A percentile compares a stretch with the other conserved stretches of the same genome.
Evolutionary conservation across 2,113 vertebrate genomes (phyloP).

Genomic region (Mustela lutreola): DNA sequence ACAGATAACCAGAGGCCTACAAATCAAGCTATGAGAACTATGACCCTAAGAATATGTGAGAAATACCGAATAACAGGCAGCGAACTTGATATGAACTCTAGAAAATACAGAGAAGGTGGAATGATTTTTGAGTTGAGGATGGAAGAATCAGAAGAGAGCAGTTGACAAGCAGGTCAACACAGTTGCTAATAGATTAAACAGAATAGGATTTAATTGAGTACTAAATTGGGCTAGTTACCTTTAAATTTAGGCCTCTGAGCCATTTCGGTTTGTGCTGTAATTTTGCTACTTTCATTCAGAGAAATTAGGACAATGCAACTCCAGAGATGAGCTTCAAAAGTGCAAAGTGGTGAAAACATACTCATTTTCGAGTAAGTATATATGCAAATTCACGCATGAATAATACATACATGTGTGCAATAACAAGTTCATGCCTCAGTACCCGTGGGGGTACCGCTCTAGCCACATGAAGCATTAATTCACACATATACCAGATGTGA

Average conservation of each 20-base stretch:
- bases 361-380: background rate
- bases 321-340: constrained; percentile 58
- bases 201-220: constrained; percentile 58
- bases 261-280: constrained; percentile 62
- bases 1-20: constrained; percentile 29
- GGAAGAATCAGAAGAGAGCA: constrained; percentile 51
- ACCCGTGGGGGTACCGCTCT: background rate
- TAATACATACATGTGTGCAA: background rate
- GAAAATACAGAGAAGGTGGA: constrained; percentile 18
- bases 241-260: constrained; percentile 56
- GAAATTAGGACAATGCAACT: constrained; percentile 71
- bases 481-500: background rate
- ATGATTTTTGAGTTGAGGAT: constrained; percentile 55
- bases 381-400: background rate
- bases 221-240: constrained; percentile 64
- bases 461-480: background rate
- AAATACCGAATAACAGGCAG: constrained; percentile 49
- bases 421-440: background rate
- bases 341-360: constrained; percentile 2
- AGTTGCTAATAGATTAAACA: constrained; percentile 52
- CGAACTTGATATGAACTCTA: constrained; percentile 37
- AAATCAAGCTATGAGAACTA: constrained; percentile 52
- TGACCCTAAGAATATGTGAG: background rate
- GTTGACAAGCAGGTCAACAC: constrained; percentile 52
- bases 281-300: constrained; percentile 64